Evolutionary conservation across 2,797 vertebrate genomes (phyloP).

Genomic region (Xenentodon cancila): DNA sequence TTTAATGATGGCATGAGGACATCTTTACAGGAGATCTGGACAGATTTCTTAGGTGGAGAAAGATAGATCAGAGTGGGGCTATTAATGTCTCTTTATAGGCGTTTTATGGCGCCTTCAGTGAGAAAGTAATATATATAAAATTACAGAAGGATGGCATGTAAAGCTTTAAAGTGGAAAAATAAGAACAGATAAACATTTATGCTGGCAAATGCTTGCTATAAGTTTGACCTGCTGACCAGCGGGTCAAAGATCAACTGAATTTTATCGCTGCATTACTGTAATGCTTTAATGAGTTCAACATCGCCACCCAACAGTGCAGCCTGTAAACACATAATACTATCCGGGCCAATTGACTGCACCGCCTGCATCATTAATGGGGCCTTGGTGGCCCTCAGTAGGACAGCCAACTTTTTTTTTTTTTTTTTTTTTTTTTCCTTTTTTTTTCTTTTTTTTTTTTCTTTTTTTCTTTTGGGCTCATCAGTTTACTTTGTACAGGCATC

Average conservation of each 20-base stretch:
- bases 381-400: conserved; percentile 39
- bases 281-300: conserved; percentile 24
- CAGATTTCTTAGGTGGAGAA: neutral
- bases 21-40: too few species aligned
- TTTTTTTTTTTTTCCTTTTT: too few species aligned
- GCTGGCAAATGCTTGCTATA: neutral
- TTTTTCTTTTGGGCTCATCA: too few species aligned
- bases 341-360: conserved; percentile 53
- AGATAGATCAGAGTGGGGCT: neutral
- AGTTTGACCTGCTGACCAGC: neutral
- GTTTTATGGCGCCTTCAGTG: neutral
- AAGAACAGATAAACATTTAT: neutral
- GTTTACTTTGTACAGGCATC: too few species aligned
- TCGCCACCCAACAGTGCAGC: conserved; percentile 11
- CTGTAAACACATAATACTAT: conserved; percentile 43
- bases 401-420: conserved; percentile 80
- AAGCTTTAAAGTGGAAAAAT: neutral
- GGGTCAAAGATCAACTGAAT: neutral
- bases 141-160: too few species aligned
- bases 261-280: neutral
- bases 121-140: conserved; percentile 3
- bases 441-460: too few species aligned
- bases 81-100: neutral
- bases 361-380: conserved; percentile 44
- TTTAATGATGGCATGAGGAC: too few species aligned